Conservation (phyloP, 1,140 invertebrate genomes). For the Cylas formicarius region DNA sequence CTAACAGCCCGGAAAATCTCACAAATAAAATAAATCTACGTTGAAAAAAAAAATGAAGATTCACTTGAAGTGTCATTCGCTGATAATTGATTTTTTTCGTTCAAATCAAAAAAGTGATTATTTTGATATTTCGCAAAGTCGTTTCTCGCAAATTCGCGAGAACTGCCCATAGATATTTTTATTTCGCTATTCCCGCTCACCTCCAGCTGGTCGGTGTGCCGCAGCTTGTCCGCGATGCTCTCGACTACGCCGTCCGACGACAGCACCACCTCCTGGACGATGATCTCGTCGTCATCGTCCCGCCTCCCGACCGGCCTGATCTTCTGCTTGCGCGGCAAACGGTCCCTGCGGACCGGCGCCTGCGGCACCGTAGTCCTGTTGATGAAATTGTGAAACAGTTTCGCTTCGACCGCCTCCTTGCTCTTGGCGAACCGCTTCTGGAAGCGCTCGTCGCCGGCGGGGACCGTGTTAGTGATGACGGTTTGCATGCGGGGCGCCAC, state of each 20-base stretch:
- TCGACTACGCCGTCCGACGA: slow-evolving; percentile 34
- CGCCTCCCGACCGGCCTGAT: slow-evolving; percentile 34
- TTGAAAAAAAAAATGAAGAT: too few relatives aligned
- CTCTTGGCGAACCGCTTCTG: slow-evolving; percentile 32
- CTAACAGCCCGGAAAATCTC: too few relatives aligned
- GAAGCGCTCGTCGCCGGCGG: slow-evolving; percentile 13
- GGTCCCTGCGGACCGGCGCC: slow-evolving; percentile 30
- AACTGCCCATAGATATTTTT: not conserved
- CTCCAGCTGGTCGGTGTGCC: slow-evolving; percentile 18
- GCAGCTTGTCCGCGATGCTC: slow-evolving; percentile 16
- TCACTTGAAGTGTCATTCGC: too few relatives aligned
- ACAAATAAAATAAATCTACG: too few relatives aligned
- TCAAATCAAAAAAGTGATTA: too few relatives aligned
- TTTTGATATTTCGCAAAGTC: not conserved
- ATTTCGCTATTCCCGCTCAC: slow-evolving; percentile 4
- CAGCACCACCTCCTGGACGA: slow-evolving; percentile 37
- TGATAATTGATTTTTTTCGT: too few relatives aligned
- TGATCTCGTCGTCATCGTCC: slow-evolving; percentile 34
- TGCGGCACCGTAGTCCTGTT: slow-evolving; percentile 33
- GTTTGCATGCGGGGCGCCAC: slow-evolving; percentile 1
- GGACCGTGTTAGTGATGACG: not conserved
- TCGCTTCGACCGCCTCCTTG: slow-evolving; percentile 32
- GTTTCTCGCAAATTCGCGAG: too few relatives aligned
- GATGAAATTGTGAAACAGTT: slow-evolving; percentile 34
- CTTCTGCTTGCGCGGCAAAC: slow-evolving; percentile 36